These are phyloP conservation scores for Bimastos eiseni DNA, from an alignment of 2,888 invertebrate species.

Conservation along the genomic window DNA sequence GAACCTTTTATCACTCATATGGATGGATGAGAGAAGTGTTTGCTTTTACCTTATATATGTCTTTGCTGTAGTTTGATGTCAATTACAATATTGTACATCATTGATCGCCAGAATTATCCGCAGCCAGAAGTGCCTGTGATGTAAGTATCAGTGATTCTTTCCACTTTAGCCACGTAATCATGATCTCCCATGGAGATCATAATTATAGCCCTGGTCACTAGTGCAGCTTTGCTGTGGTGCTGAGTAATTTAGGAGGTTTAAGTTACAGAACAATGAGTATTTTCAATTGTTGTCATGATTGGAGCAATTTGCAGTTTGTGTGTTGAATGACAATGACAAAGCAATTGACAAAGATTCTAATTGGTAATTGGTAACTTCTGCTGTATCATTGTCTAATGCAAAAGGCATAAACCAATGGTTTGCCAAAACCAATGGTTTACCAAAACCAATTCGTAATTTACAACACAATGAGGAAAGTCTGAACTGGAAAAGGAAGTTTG, in stretches of 20 bases:
- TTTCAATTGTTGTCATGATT: background rate
- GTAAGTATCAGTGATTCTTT: constrained; percentile 26
- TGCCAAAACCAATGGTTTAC: no score
- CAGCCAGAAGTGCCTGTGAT: constrained; percentile 18
- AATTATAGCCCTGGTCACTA: background rate
- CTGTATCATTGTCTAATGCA: no score
- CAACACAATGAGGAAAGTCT: background rate
- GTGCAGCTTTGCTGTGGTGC: background rate
- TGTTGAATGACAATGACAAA: background rate
- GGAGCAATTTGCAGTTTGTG: background rate
- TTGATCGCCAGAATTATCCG: constrained; percentile 67
- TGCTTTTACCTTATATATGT: background rate
- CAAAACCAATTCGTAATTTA: no score
- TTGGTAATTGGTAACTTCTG: background rate
- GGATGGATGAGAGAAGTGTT: background rate
- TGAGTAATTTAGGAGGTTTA: background rate
- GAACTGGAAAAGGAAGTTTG: background rate
- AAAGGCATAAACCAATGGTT: no score
- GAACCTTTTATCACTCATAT: background rate
- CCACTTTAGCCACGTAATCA: background rate
- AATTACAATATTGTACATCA: constrained; percentile 87
- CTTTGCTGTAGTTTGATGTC: constrained; percentile 75
- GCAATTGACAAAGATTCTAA: background rate
- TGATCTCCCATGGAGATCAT: background rate
- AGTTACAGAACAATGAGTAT: background rate